Percentiles rank a stretch among this genome's conserved stretches.
These are phyloP conservation scores for Cataglyphis hispanica DNA, from an alignment of 1,140 invertebrate genomes.

Conservation along the genomic window DNA sequence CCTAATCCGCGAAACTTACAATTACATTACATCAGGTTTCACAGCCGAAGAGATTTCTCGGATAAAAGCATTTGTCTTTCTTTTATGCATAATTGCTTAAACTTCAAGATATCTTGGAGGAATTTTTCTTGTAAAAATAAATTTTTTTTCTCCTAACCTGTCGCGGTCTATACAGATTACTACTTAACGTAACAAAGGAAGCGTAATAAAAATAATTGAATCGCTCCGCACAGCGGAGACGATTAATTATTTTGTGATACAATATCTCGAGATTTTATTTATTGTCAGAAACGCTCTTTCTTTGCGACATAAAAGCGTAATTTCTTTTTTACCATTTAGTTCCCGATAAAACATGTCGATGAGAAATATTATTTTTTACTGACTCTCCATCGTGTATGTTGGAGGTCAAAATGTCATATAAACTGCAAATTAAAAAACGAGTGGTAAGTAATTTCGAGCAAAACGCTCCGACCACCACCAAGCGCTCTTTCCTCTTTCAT, in stretches of 20 bases:
- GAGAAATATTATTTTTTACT: conserved; percentile 71
- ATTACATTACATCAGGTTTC: conserved; percentile 42
- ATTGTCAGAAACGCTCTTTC: neutral
- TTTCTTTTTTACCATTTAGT: neutral
- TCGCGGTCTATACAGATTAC: neutral
- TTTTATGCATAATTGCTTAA: neutral
- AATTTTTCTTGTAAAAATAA: conserved; percentile 4
- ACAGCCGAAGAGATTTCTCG: neutral
- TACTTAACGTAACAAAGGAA: neutral
- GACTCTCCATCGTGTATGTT: neutral
- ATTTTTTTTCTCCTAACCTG: neutral
- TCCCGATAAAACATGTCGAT: neutral
- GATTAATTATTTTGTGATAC: neutral
- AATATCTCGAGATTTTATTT: neutral
- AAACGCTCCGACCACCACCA: conserved; percentile 17
- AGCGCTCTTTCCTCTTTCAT: conserved; percentile 52
- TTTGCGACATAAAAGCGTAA: neutral
- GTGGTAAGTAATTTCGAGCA: conserved; percentile 69
- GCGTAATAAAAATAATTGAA: conserved; percentile 4
- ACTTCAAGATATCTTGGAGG: neutral
- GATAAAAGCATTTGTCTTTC: conserved; percentile 4
- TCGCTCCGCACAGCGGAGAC: neutral
- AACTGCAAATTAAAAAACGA: conserved; percentile 76
- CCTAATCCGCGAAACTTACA: conserved; percentile 46
- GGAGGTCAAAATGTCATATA: conserved; percentile 37